These are phyloP conservation scores for Hydraecia micacea DNA, from an alignment of 2,888 invertebrate genomes.

Conservation along the genomic window DNA sequence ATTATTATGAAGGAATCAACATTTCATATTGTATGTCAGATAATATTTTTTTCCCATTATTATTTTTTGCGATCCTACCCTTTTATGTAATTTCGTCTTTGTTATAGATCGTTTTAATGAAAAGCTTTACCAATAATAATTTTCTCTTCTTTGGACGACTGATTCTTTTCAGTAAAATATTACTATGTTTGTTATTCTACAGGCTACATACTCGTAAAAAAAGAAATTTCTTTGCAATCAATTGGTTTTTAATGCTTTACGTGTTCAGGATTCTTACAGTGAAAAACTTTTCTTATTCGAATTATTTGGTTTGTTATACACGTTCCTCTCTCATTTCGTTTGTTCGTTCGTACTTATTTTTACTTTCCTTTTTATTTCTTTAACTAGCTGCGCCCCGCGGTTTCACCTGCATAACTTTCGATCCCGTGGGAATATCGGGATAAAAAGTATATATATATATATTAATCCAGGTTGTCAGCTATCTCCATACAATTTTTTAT, in stretches of 20 bases:
- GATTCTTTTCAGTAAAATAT: background rate
- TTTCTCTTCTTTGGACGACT: background rate
- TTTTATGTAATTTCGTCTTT: background rate
- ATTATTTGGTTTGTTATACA: background rate
- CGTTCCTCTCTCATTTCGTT: background rate
- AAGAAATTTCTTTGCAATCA: conserved; percentile 20
- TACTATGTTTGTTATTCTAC: background rate
- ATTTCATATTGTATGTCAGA: background rate
- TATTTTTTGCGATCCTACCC: background rate
- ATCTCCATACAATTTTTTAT: no score
- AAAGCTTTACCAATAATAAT: background rate
- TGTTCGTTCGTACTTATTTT: background rate
- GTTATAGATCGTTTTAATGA: background rate
- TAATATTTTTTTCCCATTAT: background rate
- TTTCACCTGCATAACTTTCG: no score
- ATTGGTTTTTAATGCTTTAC: conserved; percentile 26
- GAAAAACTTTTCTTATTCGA: conserved; percentile 1
- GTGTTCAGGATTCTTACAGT: conserved; percentile 13
- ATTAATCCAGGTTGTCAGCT: no score
- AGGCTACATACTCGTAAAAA: background rate
- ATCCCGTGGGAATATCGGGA: no score
- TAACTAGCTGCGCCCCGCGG: no score
- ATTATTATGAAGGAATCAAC: background rate
- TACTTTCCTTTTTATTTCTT: background rate
- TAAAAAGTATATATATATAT: no score